Percentiles rank a stretch among this genome's conserved stretches.
phyloP scores from a whole-genome alignment of 2,113 vertebrate species.

The Mionectes macconnelli region DNA sequence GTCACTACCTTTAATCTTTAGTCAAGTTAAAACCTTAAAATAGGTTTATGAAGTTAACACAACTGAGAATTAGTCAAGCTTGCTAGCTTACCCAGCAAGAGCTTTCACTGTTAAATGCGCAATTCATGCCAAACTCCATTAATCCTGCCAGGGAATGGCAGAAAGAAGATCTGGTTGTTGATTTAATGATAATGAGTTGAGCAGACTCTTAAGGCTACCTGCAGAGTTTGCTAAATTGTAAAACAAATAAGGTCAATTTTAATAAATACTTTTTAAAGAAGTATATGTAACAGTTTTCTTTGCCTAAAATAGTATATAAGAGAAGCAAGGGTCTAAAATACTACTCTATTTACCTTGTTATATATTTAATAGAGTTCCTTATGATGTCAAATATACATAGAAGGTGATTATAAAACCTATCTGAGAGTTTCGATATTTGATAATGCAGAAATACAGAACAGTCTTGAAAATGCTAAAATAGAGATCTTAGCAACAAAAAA shows the following conservation, averaged over 20 bases:
- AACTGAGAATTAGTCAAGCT: conserved; percentile 83
- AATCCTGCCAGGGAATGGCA: conserved; percentile 76
- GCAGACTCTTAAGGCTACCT: conserved; percentile 72
- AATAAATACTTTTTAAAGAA: conserved; percentile 43
- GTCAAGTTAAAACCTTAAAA: conserved; percentile 76
- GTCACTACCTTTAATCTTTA: conserved; percentile 75
- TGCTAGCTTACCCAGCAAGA: conserved; percentile 79
- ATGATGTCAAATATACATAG: not conserved
- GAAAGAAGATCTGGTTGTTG: conserved; percentile 78
- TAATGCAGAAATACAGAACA: not conserved
- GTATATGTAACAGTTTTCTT: not conserved
- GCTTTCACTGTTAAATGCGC: conserved; percentile 74
- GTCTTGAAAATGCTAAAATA: not conserved
- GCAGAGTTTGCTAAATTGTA: conserved; percentile 70
- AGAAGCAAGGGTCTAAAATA: not conserved
- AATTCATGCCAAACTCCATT: conserved; percentile 79
- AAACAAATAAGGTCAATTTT: conserved; percentile 73
- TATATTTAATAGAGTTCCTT: not conserved
- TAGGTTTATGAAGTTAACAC: conserved; percentile 80
- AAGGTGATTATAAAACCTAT: not conserved
- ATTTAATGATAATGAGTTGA: conserved; percentile 82
- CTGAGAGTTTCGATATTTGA: not conserved
- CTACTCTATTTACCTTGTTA: not conserved
- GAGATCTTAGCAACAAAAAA: not conserved
- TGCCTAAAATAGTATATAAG: not conserved